Conservation (phyloP, 2,888 invertebrate species). For the Myathropa florea region DNA sequence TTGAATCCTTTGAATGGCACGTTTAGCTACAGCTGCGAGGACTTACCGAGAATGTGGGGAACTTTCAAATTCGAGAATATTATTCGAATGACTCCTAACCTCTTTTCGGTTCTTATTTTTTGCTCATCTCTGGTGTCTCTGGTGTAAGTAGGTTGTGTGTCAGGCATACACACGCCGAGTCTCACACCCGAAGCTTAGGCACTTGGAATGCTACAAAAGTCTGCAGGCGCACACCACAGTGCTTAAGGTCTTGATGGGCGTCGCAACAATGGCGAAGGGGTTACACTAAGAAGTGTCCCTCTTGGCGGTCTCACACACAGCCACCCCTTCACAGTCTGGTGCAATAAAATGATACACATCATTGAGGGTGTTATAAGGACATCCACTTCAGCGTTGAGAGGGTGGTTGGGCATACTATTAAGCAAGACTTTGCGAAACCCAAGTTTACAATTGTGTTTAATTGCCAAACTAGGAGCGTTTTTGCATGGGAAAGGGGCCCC, state of each 20-base stretch:
- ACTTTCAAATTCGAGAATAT: slow-evolving; percentile 56
- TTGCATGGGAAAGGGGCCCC: background rate
- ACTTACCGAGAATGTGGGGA: background rate
- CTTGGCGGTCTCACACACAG: slow-evolving; percentile 28
- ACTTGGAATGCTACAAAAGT: slow-evolving; percentile 41
- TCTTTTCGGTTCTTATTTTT: slow-evolving; percentile 11
- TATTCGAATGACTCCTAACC: slow-evolving; percentile 70
- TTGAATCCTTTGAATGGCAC: slow-evolving; percentile 55
- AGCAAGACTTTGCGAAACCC: slow-evolving; percentile 12
- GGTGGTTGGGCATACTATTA: background rate
- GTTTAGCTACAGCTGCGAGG: slow-evolving; percentile 10
- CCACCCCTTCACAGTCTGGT: slow-evolving; percentile 42
- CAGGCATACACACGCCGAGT: slow-evolving; percentile 26
- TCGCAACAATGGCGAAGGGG: background rate
- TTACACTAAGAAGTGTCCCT: slow-evolving; percentile 7
- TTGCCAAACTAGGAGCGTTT: slow-evolving; percentile 8
- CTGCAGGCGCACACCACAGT: slow-evolving; percentile 14
- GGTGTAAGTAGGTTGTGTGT: background rate
- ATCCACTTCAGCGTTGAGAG: slow-evolving; percentile 33
- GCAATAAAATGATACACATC: slow-evolving; percentile 64
- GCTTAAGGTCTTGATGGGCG: background rate
- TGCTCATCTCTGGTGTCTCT: slow-evolving; percentile 31
- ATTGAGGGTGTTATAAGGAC: slow-evolving; percentile 50
- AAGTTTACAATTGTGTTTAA: slow-evolving; percentile 46
- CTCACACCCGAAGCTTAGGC: slow-evolving; percentile 16